Conservation (phyloP, 2,113 vertebrate species). For the Mormyrus iriodes region DNA sequence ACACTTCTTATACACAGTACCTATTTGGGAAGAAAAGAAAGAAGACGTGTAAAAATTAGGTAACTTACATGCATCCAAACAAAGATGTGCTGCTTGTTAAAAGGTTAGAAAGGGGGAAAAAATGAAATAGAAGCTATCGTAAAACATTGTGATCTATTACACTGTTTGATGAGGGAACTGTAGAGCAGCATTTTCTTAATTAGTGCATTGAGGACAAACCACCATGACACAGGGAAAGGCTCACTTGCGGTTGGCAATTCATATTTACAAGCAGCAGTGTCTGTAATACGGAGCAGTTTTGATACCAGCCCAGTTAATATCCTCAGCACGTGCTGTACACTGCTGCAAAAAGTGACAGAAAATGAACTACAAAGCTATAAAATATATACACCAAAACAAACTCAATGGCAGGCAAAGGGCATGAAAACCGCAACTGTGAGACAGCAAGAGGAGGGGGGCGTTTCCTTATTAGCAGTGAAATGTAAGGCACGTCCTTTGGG, state of each 20-base stretch:
- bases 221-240: not conserved
- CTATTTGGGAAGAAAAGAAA: not conserved
- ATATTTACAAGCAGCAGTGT: not conserved
- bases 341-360: not conserved
- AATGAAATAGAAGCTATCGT: not conserved
- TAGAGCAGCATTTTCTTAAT: not conserved
- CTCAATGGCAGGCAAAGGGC: not conserved
- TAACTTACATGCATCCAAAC: not conserved
- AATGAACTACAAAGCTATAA: not conserved
- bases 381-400: not conserved
- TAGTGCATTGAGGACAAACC: not conserved
- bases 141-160: not conserved
- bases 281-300: not conserved
- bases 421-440: not conserved
- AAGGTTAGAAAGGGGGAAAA: not conserved
- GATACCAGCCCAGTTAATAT: not conserved
- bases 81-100: not conserved
- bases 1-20: slow-evolving; percentile 8
- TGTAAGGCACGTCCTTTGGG: not conserved
- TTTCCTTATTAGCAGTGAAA: not conserved
- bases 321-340: not conserved
- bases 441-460: not conserved
- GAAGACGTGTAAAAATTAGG: not conserved
- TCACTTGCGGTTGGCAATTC: not conserved
- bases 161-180: not conserved